Percentiles rank a stretch among this genome's conserved stretches.
Evolutionary conservation across 2,888 invertebrate genomes (phyloP).

Genomic region (Artemia sp.): DNA sequence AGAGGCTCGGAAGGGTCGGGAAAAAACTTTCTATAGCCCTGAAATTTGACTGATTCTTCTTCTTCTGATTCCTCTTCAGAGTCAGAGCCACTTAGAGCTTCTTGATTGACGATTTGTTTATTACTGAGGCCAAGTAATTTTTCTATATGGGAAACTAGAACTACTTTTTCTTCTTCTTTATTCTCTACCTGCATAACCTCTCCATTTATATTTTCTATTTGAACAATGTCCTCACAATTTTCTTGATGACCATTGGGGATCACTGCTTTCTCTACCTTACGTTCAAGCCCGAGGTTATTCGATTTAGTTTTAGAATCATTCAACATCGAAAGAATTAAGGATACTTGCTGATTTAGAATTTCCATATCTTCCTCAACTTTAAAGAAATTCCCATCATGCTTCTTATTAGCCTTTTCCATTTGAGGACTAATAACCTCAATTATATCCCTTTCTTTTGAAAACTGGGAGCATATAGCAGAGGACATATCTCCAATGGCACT

Average conservation of each 20-base stretch:
- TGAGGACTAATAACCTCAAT: neutral
- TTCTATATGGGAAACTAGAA: neutral
- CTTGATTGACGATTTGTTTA: no score
- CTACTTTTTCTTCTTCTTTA: no score
- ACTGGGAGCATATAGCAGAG: neutral
- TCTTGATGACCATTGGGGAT: neutral
- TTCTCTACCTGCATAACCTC: neutral
- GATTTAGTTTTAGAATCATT: neutral
- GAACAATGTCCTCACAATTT: neutral
- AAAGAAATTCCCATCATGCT: neutral
- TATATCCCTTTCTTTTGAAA: neutral
- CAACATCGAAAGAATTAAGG: neutral
- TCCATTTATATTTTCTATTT: neutral
- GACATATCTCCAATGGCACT: neutral
- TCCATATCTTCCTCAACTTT: neutral
- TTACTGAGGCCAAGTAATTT: neutral
- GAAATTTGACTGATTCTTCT: neutral
- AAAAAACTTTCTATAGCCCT: neutral
- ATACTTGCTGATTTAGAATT: neutral
- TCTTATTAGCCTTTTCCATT: neutral
- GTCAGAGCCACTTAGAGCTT: no score
- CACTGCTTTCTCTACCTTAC: neutral
- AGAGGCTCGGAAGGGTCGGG: neutral
- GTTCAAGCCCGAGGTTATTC: no score
- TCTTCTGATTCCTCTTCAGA: neutral